phyloP scores from a whole-genome alignment of 1,140 invertebrate species.

The Periplaneta americana region DNA sequence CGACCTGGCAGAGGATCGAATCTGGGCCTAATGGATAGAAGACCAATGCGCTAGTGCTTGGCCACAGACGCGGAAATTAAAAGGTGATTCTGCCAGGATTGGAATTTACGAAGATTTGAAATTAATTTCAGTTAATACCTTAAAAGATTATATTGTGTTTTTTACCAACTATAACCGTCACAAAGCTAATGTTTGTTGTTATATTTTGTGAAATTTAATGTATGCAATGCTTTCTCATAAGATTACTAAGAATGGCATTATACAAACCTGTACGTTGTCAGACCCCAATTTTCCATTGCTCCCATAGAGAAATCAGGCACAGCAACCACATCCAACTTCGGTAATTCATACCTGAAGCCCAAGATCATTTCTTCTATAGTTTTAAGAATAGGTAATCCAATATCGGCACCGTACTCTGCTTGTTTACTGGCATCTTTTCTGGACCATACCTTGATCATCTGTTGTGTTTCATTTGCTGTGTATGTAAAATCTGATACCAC shows the following conservation, averaged over 20 bases:
- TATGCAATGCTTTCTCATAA: no score
- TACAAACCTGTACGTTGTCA: conserved; percentile 40
- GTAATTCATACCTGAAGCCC: background rate
- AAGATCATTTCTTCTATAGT: background rate
- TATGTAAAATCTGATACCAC: conserved; percentile 58
- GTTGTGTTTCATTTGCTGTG: background rate
- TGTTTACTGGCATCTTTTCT: conserved; percentile 60
- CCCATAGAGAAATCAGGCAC: conserved; percentile 48
- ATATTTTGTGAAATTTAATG: no score
- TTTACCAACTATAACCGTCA: no score
- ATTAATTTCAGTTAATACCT: no score
- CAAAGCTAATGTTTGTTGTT: no score
- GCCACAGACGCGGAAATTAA: no score
- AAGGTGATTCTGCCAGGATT: no score
- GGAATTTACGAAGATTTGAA: no score
- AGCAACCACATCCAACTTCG: conserved; percentile 34
- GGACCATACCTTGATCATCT: background rate
- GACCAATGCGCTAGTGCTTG: no score
- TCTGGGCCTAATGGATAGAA: no score
- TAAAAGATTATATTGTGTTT: no score
- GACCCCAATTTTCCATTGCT: conserved; percentile 58
- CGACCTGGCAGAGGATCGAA: no score
- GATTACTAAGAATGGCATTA: background rate
- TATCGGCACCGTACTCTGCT: conserved; percentile 66
- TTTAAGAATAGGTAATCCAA: conserved; percentile 63